Percentiles rank a stretch among this genome's conserved stretches.
Conservation (phyloP, 64 coral and sea anemone species). For the Montipora capricornis region DNA sequence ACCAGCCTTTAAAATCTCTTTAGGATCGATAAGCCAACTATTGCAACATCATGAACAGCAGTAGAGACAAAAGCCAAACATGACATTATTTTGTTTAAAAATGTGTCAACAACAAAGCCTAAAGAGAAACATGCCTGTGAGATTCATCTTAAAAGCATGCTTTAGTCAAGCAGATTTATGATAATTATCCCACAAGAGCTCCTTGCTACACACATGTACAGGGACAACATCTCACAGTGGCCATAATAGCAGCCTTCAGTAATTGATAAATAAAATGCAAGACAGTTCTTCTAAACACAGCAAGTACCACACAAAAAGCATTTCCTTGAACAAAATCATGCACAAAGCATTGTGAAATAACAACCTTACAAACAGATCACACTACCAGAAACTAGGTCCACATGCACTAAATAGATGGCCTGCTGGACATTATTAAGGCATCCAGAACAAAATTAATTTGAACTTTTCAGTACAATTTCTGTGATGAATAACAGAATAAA, state of each 20-base stretch:
- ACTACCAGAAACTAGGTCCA: neutral
- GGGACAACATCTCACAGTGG: no score
- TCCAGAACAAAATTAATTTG: neutral
- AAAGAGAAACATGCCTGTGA: neutral
- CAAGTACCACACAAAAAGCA: neutral
- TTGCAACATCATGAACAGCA: neutral
- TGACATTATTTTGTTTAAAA: neutral
- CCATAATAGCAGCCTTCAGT: neutral
- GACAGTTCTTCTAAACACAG: neutral
- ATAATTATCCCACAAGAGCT: slow-evolving; percentile 4
- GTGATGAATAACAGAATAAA: neutral
- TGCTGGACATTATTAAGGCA: neutral
- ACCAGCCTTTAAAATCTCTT: slow-evolving; percentile 7
- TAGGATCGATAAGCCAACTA: neutral
- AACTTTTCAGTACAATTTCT: neutral
- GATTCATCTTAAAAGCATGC: neutral
- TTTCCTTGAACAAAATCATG: neutral
- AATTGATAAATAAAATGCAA: neutral
- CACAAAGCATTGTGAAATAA: neutral
- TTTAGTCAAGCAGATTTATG: slow-evolving; percentile 34
- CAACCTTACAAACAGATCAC: slow-evolving; percentile 21
- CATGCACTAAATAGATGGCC: slow-evolving; percentile 10
- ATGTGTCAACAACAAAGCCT: neutral
- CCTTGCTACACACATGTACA: neutral
- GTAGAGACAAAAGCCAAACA: neutral